Percentiles rank a stretch among this genome's conserved stretches.
Evolutionary conservation across 2,113 vertebrate genomes (phyloP).

Genomic region (Lanius ludovicianus): DNA sequence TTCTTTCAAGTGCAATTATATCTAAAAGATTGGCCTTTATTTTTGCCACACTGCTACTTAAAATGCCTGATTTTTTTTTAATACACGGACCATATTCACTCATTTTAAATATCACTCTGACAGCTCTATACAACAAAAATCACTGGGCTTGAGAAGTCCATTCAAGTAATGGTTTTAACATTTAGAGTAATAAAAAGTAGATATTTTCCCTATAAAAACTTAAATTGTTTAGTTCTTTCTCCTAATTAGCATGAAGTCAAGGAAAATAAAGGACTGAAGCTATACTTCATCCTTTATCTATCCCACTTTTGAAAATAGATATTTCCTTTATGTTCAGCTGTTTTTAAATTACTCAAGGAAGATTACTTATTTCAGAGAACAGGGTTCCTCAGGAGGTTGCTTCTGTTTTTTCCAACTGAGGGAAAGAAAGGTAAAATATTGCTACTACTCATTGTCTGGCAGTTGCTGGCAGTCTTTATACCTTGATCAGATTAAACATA

Average conservation of each 20-base stretch:
- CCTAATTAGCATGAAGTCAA: not conserved
- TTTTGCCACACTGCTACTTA: constrained; percentile 40
- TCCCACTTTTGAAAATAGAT: not conserved
- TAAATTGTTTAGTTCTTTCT: not conserved
- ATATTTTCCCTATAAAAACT: not conserved
- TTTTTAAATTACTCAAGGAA: not conserved
- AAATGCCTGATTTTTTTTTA: constrained; percentile 58
- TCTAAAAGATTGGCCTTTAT: constrained; percentile 50
- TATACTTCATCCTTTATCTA: not conserved
- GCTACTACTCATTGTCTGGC: not conserved
- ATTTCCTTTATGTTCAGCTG: not conserved
- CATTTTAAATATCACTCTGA: constrained; percentile 62
- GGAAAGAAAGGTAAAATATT: not conserved
- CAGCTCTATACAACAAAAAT: constrained; percentile 45
- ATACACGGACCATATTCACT: constrained; percentile 50
- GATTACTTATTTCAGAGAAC: not conserved
- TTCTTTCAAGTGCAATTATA: constrained; percentile 62
- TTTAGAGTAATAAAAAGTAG: constrained; percentile 5
- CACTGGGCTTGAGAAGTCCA: constrained; percentile 10
- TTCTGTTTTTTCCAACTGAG: not conserved
- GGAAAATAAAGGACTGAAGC: not conserved
- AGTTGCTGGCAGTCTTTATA: not conserved
- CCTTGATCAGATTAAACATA: not conserved
- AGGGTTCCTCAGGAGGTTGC: not conserved
- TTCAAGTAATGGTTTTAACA: constrained; percentile 50